Percentiles rank a stretch among this genome's conserved stretches.
Evolutionary conservation across 2,888 invertebrate genomes (phyloP).

Genomic region (Sisyra terminalis): DNA sequence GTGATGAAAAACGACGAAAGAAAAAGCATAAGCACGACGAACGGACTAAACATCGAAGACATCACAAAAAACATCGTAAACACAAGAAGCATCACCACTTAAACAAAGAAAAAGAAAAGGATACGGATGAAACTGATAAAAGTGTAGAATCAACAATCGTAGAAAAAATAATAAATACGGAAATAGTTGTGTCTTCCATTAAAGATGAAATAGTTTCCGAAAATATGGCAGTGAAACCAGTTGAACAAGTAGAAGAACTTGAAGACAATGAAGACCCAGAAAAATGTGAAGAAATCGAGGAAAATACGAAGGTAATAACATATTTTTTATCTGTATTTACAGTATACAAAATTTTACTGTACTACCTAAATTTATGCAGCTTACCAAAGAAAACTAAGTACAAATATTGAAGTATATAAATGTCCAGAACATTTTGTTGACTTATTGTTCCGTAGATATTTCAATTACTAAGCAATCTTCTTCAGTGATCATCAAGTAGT

Average conservation of each 20-base stretch:
- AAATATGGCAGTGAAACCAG: slow-evolving; percentile 10
- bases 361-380: no score
- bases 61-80: slow-evolving; percentile 63
- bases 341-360: not conserved
- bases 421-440: no score
- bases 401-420: no score
- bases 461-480: no score
- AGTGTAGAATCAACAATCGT: slow-evolving; percentile 24
- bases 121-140: slow-evolving; percentile 12
- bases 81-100: slow-evolving; percentile 60
- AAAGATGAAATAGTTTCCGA: slow-evolving; percentile 14
- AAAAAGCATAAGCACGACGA: slow-evolving; percentile 53
- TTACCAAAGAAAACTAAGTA: no score
- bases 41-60: slow-evolving; percentile 55
- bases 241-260: slow-evolving; percentile 9
- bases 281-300: slow-evolving; percentile 25
- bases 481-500: no score
- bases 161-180: slow-evolving; percentile 27
- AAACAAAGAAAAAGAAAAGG: slow-evolving; percentile 10
- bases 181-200: slow-evolving; percentile 19
- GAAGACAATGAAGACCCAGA: slow-evolving; percentile 13
- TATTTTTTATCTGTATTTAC: no score
- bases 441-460: no score
- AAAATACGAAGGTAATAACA: slow-evolving; percentile 27
- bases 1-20: slow-evolving; percentile 45